Base-by-base conservation (phyloP, 2,888 invertebrate genomes). In the Copidosoma aretas region DNA sequence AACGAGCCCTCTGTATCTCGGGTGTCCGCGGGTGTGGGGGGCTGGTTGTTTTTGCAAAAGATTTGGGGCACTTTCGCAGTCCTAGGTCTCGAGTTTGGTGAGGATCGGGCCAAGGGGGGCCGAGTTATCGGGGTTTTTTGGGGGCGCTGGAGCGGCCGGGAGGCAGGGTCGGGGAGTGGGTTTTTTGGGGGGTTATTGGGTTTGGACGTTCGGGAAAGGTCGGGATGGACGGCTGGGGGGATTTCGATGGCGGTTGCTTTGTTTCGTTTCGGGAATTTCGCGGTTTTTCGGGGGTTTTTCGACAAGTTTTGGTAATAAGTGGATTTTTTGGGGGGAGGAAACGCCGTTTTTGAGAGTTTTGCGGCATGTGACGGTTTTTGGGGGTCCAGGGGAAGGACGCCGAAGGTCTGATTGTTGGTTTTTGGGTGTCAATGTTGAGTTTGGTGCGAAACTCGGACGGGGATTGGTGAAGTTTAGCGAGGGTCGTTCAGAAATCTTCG, bases 11-110 rank as follows among this genome's bases (percentile, higher is more conserved):
- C 77, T 64, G 75, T 79, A 82, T 75, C 78, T 79, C 74, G 1
- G 49, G 53, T 68, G 22, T 64, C 62, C 61, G 46, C 59, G 1
- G 10, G 25, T 51, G 62, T 73, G 80, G 72, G 70, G 12, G 1
- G 1, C 22, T 65, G 19, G 74, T 74, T 77, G 62, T 67, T 81
- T 74, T 71, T 70, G 21, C 64, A 21, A 46, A 41, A 24, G 63
- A 73, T 75, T 80, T 75, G 4, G 65, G 10, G 78, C 75, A 71
- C 76, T 82, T 82, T 82, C 81, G 82, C 80, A 70, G 79, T 70
- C 62, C 49, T 75, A 74, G 51, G 1, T 58, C 19, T 19, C 41
- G 58, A 58, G 22, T 58, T 24, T 58, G n/a, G 41, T 41, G 10
- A 21, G 19, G 43, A 58, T 43, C 56, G 56, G 19, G 1, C 10